Base-by-base conservation (phyloP, 2,888 invertebrate genomes). In the Trichopoda pennipes region DNA sequence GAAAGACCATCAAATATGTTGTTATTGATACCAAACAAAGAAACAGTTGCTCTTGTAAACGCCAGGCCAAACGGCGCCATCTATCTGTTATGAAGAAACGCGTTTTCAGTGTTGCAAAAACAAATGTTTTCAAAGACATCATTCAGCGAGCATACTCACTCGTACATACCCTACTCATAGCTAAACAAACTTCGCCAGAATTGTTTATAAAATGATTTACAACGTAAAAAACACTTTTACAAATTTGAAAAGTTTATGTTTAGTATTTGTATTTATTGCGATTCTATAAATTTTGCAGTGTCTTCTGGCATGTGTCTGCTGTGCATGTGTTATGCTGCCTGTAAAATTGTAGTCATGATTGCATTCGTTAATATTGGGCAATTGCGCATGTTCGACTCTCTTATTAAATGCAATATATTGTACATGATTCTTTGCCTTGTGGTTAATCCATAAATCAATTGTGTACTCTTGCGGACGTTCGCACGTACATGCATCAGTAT, bases 361-460 rank as follows among this genome's bases (percentile, higher is more conserved):
- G 55, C 49, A 49, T 32, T 55, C 55, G 23, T n/a, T 53, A 28
- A 19, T 61, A 47, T 66, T 66, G 60, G 53, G 32, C 55, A 66
- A 79, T 66, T 79, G 82, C 79, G 82, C 79, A 79, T 79, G 75
- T 75, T 61, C 32, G 23, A 68, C 49, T 60, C 75, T 64, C 77
- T 82, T 80, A 78, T 69, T 77, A 70, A 75, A 82, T 75, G 61
- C 79, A 82, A 79, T 76, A 79, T 82, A 79, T 82, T 79, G 58
- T 72, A 82, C 75, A 68, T 79, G 82, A 76, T 72, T 82, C 79
- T 70, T 61, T 75, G 82, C 82, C 82, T 79, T 75, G 78, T 82
- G 82, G 82, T 82, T 82, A 79, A 82, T 61, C 75, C 82, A 82
- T 82, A 82, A 82, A 82, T 82, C 82, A 82, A 79, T 76, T 76